These are phyloP conservation scores for Hermaeophaga mercurialis DNA, from an alignment of 2,888 invertebrate species.

Conservation along the genomic window DNA sequence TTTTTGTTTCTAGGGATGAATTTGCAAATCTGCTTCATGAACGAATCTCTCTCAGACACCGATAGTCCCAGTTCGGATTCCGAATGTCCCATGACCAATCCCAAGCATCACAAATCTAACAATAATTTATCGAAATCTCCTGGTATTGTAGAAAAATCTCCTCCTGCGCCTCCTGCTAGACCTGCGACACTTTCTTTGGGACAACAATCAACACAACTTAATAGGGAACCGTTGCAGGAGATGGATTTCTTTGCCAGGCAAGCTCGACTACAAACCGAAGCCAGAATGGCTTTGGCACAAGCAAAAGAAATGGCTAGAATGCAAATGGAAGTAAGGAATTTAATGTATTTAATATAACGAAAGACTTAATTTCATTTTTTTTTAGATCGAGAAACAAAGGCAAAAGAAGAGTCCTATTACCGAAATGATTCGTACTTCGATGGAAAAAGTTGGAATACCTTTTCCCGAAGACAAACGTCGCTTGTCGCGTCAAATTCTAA, in stretches of 20 bases:
- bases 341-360: neutral
- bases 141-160: constrained; percentile 16
- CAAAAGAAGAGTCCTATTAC: constrained; percentile 82
- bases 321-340: constrained; percentile 77
- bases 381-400: constrained; percentile 67
- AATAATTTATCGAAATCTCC: constrained; percentile 12
- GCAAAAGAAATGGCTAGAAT: constrained; percentile 91
- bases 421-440: constrained; percentile 80
- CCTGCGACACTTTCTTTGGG: constrained; percentile 54
- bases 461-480: constrained; percentile 83
- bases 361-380: constrained; percentile 23
- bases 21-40: constrained; percentile 95
- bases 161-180: constrained; percentile 30
- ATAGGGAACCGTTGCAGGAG: constrained; percentile 61
- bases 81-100: constrained; percentile 61
- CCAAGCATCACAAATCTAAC: constrained; percentile 44
- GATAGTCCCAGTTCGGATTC: constrained; percentile 79
- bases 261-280: constrained; percentile 83
- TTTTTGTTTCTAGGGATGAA: constrained; percentile 79
- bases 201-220: constrained; percentile 60
- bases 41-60: constrained; percentile 85
- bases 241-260: constrained; percentile 83
- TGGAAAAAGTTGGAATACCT: constrained; percentile 82
- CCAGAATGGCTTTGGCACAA: constrained; percentile 84
- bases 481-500: constrained; percentile 81